Evolutionary conservation across 2,797 vertebrate species (phyloP), one percentile per base, ranked within the genome.

Genomic region (Luscinia megarhynchos): DNA sequence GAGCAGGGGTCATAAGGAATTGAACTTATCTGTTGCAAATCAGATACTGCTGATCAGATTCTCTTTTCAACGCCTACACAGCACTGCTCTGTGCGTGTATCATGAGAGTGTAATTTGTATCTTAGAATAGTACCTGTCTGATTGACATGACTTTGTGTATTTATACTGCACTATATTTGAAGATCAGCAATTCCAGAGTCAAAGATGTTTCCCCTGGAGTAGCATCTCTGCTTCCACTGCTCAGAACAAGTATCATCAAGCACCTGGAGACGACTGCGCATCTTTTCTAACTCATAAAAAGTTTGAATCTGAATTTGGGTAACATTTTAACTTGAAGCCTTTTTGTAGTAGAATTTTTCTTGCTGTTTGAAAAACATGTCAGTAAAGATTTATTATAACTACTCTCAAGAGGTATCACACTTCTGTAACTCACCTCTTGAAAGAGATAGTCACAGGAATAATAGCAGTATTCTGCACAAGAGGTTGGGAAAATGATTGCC

Each of bases 371-470:
- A 96, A 97, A 94, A 88, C 38, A 92, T 96, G 73, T 93, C 91
- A 89, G 81, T 87, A 90, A 96, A 97, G 94, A 97, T 97, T 96
- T 97, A 96, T 96, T 96, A 54, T 81, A 96, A 94, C 74, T 90
- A 59, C 38, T 97, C 85, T 95, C 89, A 78, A 80, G 94, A 96
- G 95, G 88, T 53, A 59, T 92, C 26, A 30, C 77, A 40, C 24
- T 89, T 96, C 64, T 92, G 91, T 96, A 96, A 91, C 87, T 91
- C 77, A 82, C 82, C 51, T 72, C 38, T 64, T 97, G 97, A 96
- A 97, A 97, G 95, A 95, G 72, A 62, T 40, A 95, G 92, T 94
- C 92, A 73, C 78, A 95, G 85, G 82, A 96, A 84, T 93, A 96
- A 96, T 66, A 75, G 40, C 10, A 13, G 30, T 64, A 88, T 48